Evolutionary conservation across 2,888 invertebrate species (phyloP).

Genomic region (Oxytorus armatus): DNA sequence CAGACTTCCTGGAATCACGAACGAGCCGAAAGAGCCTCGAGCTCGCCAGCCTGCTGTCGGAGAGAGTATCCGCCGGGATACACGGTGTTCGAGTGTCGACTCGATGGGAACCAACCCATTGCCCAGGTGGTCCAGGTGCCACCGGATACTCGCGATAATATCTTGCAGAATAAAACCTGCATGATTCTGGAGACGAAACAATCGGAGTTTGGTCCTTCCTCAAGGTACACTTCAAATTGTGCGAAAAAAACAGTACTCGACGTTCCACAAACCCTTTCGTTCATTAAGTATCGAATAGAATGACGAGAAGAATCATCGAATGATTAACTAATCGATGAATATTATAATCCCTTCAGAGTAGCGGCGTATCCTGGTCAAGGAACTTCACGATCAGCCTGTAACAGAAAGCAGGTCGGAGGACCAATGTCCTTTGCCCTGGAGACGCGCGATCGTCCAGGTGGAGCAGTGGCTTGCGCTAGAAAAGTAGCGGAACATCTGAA

Average conservation of each 20-base stretch:
- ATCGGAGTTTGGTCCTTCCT: conserved; percentile 67
- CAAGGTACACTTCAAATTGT: conserved; percentile 66
- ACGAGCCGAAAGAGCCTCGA: conserved; percentile 52
- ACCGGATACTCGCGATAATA: conserved; percentile 55
- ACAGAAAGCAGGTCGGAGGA: background rate
- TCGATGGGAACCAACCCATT: conserved; percentile 74
- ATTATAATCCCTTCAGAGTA: conserved; percentile 50
- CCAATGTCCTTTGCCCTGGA: conserved; percentile 65
- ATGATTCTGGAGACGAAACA: conserved; percentile 67
- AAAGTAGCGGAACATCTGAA: conserved; percentile 40
- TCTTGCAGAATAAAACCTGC: conserved; percentile 58
- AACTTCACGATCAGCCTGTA: conserved; percentile 4
- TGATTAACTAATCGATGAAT: background rate
- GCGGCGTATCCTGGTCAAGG: conserved; percentile 50
- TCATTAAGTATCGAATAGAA: background rate
- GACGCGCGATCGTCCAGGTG: conserved; percentile 54
- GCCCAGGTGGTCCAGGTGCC: conserved; percentile 74
- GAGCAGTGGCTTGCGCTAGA: conserved; percentile 60
- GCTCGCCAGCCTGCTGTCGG: conserved; percentile 63
- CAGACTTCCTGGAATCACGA: conserved; percentile 62
- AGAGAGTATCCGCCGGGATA: conserved; percentile 72
- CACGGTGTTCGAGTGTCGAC: conserved; percentile 74
- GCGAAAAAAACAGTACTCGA: background rate
- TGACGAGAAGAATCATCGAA: background rate
- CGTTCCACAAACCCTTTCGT: background rate